These are phyloP conservation scores for Pristis pectinata DNA, from an alignment of 2,797 vertebrate species.

Conservation along the genomic window DNA sequence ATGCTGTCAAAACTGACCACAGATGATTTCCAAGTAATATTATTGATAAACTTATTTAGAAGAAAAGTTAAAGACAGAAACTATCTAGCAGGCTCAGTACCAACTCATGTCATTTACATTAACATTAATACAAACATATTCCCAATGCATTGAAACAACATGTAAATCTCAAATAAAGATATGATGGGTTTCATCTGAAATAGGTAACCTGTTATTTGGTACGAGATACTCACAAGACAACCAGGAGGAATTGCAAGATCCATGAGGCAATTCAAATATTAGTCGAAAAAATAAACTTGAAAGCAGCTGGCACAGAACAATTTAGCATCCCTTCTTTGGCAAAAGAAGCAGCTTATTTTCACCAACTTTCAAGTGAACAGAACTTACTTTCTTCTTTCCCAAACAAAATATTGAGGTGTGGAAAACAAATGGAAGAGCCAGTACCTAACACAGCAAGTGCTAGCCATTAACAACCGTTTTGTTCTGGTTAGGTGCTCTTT, in stretches of 20 bases:
- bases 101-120: background rate
- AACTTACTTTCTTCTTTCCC: background rate
- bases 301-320: background rate
- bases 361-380: background rate
- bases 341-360: background rate
- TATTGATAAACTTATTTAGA: background rate
- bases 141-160: background rate
- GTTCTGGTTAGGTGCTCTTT: background rate
- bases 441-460: background rate
- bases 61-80: background rate
- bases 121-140: background rate
- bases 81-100: background rate
- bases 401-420: background rate
- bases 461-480: background rate
- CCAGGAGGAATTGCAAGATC: constrained; percentile 52
- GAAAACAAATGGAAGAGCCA: background rate
- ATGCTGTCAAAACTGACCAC: too few relatives aligned
- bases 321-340: background rate
- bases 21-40: background rate
- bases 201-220: constrained; percentile 49
- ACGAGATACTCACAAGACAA: constrained; percentile 59
- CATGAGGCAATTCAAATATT: constrained; percentile 46
- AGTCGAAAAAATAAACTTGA: background rate
- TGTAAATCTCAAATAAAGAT: background rate
- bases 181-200: background rate